These are phyloP conservation scores for Pantherophis guttatus DNA, from an alignment of 2,113 vertebrate species.

Conservation along the genomic window DNA sequence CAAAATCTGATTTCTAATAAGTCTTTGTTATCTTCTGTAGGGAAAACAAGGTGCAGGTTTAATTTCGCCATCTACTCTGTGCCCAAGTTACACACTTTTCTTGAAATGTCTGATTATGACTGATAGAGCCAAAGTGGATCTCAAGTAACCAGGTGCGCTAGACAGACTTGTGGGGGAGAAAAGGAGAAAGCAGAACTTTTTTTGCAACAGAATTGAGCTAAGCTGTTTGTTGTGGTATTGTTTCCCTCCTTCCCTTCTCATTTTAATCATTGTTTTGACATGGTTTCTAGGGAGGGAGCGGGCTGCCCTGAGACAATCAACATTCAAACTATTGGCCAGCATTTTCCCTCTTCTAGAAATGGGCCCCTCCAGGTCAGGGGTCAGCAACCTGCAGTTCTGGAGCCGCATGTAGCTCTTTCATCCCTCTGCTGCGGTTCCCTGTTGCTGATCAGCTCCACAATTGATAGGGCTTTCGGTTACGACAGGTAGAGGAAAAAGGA, in stretches of 20 bases:
- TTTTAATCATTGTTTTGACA: slow-evolving; percentile 56
- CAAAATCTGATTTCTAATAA: neutral
- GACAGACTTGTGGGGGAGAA: slow-evolving; percentile 49
- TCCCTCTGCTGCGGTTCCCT: too few species aligned
- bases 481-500: too few species aligned
- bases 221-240: slow-evolving; percentile 6
- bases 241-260: slow-evolving; percentile 16
- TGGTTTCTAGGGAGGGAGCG: slow-evolving; percentile 57
- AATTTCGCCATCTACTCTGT: slow-evolving; percentile 70
- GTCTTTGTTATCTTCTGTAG: slow-evolving; percentile 33
- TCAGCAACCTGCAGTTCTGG: too few species aligned
- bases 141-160: slow-evolving; percentile 76
- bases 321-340: slow-evolving; percentile 51
- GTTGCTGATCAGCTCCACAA: too few species aligned
- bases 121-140: slow-evolving; percentile 58
- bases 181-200: slow-evolving; percentile 18
- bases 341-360: slow-evolving; percentile 47
- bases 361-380: slow-evolving; percentile 27
- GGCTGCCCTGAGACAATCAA: slow-evolving; percentile 44
- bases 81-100: slow-evolving; percentile 64
- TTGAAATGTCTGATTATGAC: slow-evolving; percentile 60
- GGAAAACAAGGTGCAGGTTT: slow-evolving; percentile 51
- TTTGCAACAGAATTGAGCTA: slow-evolving; percentile 42
- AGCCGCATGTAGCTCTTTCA: too few species aligned
- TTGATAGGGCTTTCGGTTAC: too few species aligned